These are phyloP conservation scores for Exephanes ischioxanthus DNA, from an alignment of 2,888 invertebrate species.

Conservation along the genomic window DNA sequence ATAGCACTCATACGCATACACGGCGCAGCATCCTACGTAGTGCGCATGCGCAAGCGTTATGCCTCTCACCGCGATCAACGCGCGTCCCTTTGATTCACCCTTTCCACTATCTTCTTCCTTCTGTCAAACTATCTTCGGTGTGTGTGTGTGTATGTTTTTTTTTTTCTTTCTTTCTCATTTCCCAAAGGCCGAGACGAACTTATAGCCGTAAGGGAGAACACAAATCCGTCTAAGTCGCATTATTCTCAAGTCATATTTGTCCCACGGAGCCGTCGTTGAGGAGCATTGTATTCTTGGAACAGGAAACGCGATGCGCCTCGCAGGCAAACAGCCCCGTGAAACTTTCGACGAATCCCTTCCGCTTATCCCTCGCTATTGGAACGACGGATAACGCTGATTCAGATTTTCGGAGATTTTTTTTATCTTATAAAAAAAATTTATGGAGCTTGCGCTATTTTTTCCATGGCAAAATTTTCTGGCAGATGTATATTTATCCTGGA, in stretches of 20 bases:
- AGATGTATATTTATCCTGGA: no score
- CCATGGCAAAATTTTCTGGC: no score
- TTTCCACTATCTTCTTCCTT: constrained; percentile 6
- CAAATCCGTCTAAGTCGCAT: neutral
- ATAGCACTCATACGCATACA: constrained; percentile 29
- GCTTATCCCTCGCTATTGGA: neutral
- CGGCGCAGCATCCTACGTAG: neutral
- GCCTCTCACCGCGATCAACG: constrained; percentile 12
- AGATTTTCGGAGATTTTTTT: constrained; percentile 15
- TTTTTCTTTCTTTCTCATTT: neutral
- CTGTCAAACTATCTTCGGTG: constrained; percentile 1
- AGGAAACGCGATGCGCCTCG: constrained; percentile 31
- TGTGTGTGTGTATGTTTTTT: no score
- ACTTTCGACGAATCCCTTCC: constrained; percentile 10
- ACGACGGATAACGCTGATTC: constrained; percentile 4
- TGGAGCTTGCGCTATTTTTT: constrained; percentile 22
- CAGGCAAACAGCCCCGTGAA: constrained; percentile 1
- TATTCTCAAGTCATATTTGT: constrained; percentile 31
- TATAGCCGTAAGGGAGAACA: constrained; percentile 8
- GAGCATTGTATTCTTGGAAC: constrained; percentile 44
- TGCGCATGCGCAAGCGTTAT: neutral
- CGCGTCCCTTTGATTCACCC: constrained; percentile 8
- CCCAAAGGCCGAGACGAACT: neutral
- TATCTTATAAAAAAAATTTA: constrained; percentile 49
- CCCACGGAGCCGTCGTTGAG: neutral